A percentile compares a stretch with the other conserved stretches of the same genome.
Conservation (phyloP, 2,888 invertebrate species). For the Coecobrya sp. region DNA sequence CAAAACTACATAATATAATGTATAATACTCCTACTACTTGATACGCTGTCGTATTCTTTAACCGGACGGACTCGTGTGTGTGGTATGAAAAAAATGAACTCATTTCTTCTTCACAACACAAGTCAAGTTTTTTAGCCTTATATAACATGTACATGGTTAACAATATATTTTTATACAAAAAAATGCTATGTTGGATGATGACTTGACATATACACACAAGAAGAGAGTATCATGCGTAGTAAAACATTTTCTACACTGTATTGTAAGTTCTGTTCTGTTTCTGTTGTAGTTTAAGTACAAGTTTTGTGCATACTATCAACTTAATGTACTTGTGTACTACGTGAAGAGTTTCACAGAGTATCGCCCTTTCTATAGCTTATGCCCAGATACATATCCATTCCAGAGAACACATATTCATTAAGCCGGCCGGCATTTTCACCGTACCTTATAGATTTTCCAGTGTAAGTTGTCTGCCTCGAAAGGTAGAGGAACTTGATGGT, state of each 20-base stretch:
- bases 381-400: background rate
- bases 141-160: too few species aligned
- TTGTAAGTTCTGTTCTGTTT: too few species aligned
- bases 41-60: background rate
- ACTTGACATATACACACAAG: too few species aligned
- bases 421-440: constrained; percentile 75
- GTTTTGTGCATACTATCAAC: background rate
- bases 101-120: too few species aligned
- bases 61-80: background rate
- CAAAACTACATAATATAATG: too few species aligned
- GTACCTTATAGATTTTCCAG: constrained; percentile 70
- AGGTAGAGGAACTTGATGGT: background rate
- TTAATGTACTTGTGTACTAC: background rate
- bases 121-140: too few species aligned
- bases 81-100: background rate
- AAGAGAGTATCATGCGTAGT: background rate
- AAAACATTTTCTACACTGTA: too few species aligned
- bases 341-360: background rate
- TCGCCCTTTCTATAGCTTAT: background rate
- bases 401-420: constrained; percentile 30
- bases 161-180: too few species aligned
- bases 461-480: background rate
- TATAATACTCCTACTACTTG: background rate
- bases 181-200: too few species aligned
- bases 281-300: too few species aligned